Percentiles rank a stretch among this genome's conserved stretches.
Conservation (phyloP, 2,888 invertebrate species). For the Therioaphis trifolii region DNA sequence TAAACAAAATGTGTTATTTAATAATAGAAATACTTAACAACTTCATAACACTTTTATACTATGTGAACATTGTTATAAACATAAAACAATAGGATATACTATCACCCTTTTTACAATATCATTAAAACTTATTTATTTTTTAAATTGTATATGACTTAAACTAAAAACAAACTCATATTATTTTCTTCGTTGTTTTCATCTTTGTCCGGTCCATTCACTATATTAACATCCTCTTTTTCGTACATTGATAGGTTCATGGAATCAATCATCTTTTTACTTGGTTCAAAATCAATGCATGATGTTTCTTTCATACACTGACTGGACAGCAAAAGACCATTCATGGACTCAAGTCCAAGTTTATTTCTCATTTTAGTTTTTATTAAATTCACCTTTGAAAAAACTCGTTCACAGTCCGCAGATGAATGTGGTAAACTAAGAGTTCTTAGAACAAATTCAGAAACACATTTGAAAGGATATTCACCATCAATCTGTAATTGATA, state of each 20-base stretch:
- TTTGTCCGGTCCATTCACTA: neutral
- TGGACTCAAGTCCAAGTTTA: neutral
- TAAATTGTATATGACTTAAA: neutral
- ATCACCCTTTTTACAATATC: neutral
- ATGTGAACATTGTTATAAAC: slow-evolving; percentile 10
- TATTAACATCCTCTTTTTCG: slow-evolving; percentile 7
- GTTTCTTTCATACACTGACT: slow-evolving; percentile 1
- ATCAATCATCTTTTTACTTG: slow-evolving; percentile 10
- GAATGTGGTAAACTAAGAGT: slow-evolving; percentile 22
- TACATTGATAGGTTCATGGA: slow-evolving; percentile 13
- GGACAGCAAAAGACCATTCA: neutral
- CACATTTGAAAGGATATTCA: neutral
- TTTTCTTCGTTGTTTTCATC: slow-evolving; percentile 15
- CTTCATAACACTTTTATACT: slow-evolving; percentile 4
- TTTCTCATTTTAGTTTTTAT: slow-evolving; percentile 10
- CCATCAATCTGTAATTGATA: neutral
- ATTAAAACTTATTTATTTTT: slow-evolving; percentile 1
- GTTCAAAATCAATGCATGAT: slow-evolving; percentile 15
- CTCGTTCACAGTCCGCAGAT: slow-evolving; percentile 4
- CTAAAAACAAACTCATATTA: slow-evolving; percentile 10
- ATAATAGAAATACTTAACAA: too few relatives aligned
- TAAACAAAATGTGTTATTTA: slow-evolving; percentile 2
- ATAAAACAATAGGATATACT: slow-evolving; percentile 8
- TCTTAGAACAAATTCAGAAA: slow-evolving; percentile 6
- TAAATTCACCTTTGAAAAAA: slow-evolving; percentile 1